phyloP scores from a whole-genome alignment of 2,888 invertebrate species.

The Acrocyrtus sp. region DNA sequence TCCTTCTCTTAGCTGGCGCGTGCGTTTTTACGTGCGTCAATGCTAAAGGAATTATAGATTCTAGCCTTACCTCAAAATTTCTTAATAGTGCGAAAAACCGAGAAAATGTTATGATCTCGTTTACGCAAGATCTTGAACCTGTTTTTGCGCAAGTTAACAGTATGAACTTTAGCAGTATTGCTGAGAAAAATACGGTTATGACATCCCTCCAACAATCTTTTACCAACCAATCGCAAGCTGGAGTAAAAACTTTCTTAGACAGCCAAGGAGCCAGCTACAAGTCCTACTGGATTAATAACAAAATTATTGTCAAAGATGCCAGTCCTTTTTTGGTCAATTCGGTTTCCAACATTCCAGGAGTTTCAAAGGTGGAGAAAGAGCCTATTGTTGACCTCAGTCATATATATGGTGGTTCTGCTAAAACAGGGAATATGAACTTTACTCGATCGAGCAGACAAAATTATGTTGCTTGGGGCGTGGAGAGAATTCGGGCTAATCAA shows the following conservation, averaged over 20 bases:
- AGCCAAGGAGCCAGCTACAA: constrained; percentile 5
- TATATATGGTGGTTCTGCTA: too few species aligned
- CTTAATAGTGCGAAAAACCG: neutral
- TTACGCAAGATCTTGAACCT: constrained; percentile 16
- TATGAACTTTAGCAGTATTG: constrained; percentile 1
- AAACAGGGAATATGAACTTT: too few species aligned
- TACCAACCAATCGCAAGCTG: neutral
- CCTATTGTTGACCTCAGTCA: neutral
- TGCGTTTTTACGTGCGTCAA: too few species aligned
- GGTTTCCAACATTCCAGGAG: constrained; percentile 12
- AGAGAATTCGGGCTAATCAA: constrained; percentile 10
- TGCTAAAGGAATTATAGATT: too few species aligned
- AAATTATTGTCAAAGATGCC: constrained; percentile 9
- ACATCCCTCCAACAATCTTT: constrained; percentile 25
- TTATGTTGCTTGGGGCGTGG: constrained; percentile 5
- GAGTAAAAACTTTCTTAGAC: constrained; percentile 7
- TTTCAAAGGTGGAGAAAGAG: constrained; percentile 13
- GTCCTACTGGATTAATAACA: constrained; percentile 28
- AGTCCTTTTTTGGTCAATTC: neutral
- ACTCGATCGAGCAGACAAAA: too few species aligned
- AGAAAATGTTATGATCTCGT: constrained; percentile 32
- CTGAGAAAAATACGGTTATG: constrained; percentile 12
- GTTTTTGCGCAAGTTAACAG: constrained; percentile 22
- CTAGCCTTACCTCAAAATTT: too few species aligned
- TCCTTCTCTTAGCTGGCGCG: too few species aligned